Conservation (phyloP, 2,888 invertebrate genomes). For the Clivina fossor region DNA sequence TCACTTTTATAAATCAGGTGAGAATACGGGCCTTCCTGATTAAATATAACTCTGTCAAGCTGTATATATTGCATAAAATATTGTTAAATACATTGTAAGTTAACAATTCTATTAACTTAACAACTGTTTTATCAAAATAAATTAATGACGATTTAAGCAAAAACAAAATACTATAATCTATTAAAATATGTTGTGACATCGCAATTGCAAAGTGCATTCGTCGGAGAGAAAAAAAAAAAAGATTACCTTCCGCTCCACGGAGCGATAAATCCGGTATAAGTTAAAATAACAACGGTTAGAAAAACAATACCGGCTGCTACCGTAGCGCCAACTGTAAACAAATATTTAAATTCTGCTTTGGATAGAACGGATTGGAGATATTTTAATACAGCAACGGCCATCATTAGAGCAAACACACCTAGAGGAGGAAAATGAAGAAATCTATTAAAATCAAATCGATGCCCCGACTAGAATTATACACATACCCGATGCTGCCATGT, state of each 20-base stretch:
- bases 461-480: conserved; percentile 2
- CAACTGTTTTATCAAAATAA: too few species aligned
- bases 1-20: too few species aligned
- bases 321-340: conserved; percentile 78
- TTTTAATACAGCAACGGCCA: conserved; percentile 84
- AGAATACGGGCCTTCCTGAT: too few species aligned
- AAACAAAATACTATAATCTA: too few species aligned
- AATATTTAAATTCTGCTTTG: conserved; percentile 84
- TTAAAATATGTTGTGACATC: too few species aligned
- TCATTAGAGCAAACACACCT: conserved; percentile 93
- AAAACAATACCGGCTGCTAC: conserved; percentile 80
- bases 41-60: too few species aligned
- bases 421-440: conserved; percentile 47
- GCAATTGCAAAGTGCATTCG: too few species aligned
- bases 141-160: too few species aligned
- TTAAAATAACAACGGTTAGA: conserved; percentile 81
- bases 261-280: conserved; percentile 92
- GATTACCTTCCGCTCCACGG: conserved; percentile 85
- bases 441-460: too few species aligned
- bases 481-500: conserved; percentile 95
- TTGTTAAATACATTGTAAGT: too few species aligned
- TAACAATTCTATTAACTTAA: too few species aligned
- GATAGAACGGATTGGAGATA: conserved; percentile 86
- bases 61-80: too few species aligned
- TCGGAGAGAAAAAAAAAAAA: neutral